Evolutionary conservation across 2,888 invertebrate species (phyloP), one percentile per base, ranked within the genome.

Genomic region (Cryptophagus acutangulus): DNA sequence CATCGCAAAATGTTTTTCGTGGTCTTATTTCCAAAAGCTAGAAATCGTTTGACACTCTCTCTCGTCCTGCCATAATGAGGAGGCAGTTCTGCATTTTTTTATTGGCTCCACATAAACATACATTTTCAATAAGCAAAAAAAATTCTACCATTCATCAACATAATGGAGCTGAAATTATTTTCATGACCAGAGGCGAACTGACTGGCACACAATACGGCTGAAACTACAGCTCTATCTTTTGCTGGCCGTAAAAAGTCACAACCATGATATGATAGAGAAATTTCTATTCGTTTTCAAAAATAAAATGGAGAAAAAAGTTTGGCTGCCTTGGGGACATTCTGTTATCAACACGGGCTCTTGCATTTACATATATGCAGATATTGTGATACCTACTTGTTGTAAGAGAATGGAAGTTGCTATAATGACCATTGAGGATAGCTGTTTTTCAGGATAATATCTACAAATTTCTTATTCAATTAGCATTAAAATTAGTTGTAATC

Each of bases 241-340:
- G n/a, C n/a, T n/a, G n/a, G 43, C 38, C 43, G 35, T 49, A 49
- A 48, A 48, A 46, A 46, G 43, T 41, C 46, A n/a, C n/a, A n/a
- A 44, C 38, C 41, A 41, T 44, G 46, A 41, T 44, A 42, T 46
- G 44, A 49, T 40, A 40, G 43, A 38, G 40, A 39, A 45, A 46
- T 45, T 49, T 49, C 42, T 42, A 46, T 45, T 44, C 6, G 40
- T n/a, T n/a, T n/a, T n/a, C n/a, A n/a, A n/a, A n/a, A n/a, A n/a
- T n/a, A n/a, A n/a, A n/a, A 42, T 42, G 38, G 42, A 48, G 44
- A 45, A 45, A 48, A 42, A 48, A 45, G 36, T 38, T 38, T 33
- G 46, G n/a, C n/a, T n/a, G n/a, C n/a, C 45, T 45, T 37, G 13
- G 46, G 49, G 49, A 49, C 46, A 45, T 46, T 44, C 39, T 49